phyloP scores from a whole-genome alignment of 2,888 invertebrate genomes.

The Xiphydria camelus region DNA sequence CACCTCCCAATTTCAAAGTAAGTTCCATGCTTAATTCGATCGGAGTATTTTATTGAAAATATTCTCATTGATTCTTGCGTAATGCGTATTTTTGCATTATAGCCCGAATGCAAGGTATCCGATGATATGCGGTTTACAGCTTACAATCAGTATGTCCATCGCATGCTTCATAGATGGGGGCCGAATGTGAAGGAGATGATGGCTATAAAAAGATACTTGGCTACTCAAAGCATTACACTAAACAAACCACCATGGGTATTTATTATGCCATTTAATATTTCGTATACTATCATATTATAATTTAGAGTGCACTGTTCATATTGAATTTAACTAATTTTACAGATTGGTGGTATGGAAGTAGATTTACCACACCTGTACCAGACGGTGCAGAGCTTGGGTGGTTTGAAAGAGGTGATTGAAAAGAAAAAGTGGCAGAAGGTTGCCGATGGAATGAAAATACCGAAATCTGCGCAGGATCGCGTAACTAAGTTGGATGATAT shows the following conservation, averaged over 20 bases:
- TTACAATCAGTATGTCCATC: constrained; percentile 87
- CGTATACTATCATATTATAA: neutral
- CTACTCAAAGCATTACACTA: constrained; percentile 75
- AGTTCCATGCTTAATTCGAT: constrained; percentile 9
- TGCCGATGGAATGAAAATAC: constrained; percentile 85
- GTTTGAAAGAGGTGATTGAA: constrained; percentile 82
- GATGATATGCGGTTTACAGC: constrained; percentile 87
- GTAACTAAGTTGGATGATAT: constrained; percentile 84
- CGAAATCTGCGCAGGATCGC: constrained; percentile 77
- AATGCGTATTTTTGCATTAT: constrained; percentile 32
- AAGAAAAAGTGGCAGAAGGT: constrained; percentile 88
- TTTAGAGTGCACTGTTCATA: neutral
- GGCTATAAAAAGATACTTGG: constrained; percentile 80
- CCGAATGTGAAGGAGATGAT: constrained; percentile 82
- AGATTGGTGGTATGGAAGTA: constrained; percentile 90
- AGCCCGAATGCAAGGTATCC: constrained; percentile 79
- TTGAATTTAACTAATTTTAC: constrained; percentile 28
- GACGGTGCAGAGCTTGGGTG: constrained; percentile 83
- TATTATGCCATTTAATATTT: too few relatives aligned
- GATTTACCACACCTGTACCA: constrained; percentile 85
- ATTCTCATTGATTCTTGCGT: neutral
- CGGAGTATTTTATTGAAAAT: constrained; percentile 1
- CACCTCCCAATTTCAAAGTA: constrained; percentile 75
- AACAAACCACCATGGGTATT: constrained; percentile 78
- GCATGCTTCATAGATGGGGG: constrained; percentile 87